Base-by-base conservation (phyloP, 2,888 invertebrate species). In the Lydus trimaculatus region DNA sequence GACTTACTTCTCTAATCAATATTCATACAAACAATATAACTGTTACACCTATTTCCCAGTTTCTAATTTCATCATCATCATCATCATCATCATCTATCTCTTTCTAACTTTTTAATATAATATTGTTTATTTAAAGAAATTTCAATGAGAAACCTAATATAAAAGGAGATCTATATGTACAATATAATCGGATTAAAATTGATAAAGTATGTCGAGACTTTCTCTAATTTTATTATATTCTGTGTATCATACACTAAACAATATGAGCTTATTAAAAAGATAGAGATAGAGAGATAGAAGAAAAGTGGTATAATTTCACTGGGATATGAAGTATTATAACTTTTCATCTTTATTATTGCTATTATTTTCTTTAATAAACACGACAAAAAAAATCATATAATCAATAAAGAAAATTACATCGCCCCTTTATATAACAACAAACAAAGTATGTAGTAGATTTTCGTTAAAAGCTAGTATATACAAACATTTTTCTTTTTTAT, bases 21-120 rank as follows among this genome's bases (percentile, higher is more conserved):
- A 69, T 69, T 69, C 65, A 69, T 52, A 64, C 63, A 64, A 68
- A 64, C 63, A 64, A 68, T 61, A 68, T 69, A 69, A 69, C 69
- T 69, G 65, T 65, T 58, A 69, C 65, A 63, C 69, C 69, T 65
- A 69, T 65, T 69, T 69, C 69, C 63, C 69, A 69, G 65, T 69
- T 69, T 69, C 65, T 69, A 68, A 68, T 64, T 64, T 56, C 67
- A 31, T 58, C 31, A 25, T 23, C 58, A 28, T 25, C 28, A 17
- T 48, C 15, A 39, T 39, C 5, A 43, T 17, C 11, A 2, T 20
- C 17, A 48, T 20, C 17, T 48, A 11, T n/a, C 39, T n/a, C 39
- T 43, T 15, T 20, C 20, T 48, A 48, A 1, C 36, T 48, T 20
- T 11, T 48, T 20, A 20, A 9, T 20, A 23, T 43, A 43, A 17